phyloP scores from a whole-genome alignment of 2,113 vertebrate genomes.

The Melanostigma gelatinosum region DNA sequence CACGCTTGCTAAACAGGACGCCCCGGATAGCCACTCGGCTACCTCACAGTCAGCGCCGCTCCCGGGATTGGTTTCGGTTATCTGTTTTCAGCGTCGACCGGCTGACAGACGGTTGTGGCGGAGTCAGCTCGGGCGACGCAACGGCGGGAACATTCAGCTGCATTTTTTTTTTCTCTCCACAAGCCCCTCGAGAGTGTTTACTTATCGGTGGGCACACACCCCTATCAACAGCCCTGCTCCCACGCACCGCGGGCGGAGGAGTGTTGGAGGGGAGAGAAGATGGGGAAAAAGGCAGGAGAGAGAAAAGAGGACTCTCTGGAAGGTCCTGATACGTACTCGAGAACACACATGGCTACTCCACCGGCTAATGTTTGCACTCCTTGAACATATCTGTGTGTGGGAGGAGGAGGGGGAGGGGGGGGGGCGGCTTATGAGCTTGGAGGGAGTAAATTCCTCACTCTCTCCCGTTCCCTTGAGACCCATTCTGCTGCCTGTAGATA shows the following conservation, averaged over 20 bases:
- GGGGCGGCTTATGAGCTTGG: conserved; percentile 21
- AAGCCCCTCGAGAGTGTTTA: conserved; percentile 71
- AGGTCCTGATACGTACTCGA: conserved; percentile 69
- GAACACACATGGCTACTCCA: conserved; percentile 71
- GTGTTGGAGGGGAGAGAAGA: conserved; percentile 36
- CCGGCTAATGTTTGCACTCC: conserved; percentile 58
- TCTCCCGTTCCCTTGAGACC: conserved; percentile 50
- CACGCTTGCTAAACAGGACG: conserved; percentile 43
- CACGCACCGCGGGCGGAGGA: conserved; percentile 47
- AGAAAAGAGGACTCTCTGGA: conserved; percentile 57
- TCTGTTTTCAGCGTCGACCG: conserved; percentile 46
- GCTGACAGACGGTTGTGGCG: conserved; percentile 42
- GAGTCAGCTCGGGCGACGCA: conserved; percentile 42
- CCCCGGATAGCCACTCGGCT: conserved; percentile 43
- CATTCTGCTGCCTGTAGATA: conserved; percentile 77
- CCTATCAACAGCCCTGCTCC: conserved; percentile 71
- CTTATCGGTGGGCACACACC: conserved; percentile 76
- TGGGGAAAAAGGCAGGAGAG: conserved; percentile 4
- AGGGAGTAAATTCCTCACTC: conserved; percentile 57
- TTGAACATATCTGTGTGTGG: conserved; percentile 62
- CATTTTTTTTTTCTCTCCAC: conserved; percentile 49
- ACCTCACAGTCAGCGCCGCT: conserved; percentile 34
- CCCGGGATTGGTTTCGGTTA: conserved; percentile 42
- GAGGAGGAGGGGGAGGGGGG: conserved; percentile 1
- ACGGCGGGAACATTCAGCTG: conserved; percentile 48